phyloP scores from a whole-genome alignment of 1,140 invertebrate species.

The Drosophila ficusphila region DNA sequence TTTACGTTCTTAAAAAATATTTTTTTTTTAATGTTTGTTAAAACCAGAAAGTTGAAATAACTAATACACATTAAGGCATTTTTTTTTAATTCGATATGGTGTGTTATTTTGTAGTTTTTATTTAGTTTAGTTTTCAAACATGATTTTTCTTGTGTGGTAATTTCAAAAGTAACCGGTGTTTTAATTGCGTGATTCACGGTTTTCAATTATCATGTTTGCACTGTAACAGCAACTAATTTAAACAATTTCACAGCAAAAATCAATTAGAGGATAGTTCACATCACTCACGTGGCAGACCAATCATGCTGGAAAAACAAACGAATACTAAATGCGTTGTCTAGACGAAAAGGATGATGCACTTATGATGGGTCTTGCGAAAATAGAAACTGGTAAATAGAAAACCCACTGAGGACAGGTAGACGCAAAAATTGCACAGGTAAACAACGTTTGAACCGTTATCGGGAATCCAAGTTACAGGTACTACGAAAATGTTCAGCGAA shows the following conservation, averaged over 20 bases:
- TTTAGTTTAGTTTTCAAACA: no score
- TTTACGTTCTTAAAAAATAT: no score
- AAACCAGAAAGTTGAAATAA: no score
- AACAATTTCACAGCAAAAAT: constrained; percentile 33
- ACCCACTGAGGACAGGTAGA: constrained; percentile 10
- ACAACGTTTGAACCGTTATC: constrained; percentile 24
- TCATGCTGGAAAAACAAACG: constrained; percentile 46
- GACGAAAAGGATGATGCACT: constrained; percentile 29
- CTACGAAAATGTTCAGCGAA: constrained; percentile 18
- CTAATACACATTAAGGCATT: no score
- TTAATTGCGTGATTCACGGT: no score
- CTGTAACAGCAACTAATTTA: constrained; percentile 34
- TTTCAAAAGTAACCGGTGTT: no score
- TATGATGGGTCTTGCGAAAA: constrained; percentile 19
- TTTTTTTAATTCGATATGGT: no score
- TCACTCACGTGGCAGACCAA: constrained; percentile 74
- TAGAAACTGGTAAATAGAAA: constrained; percentile 3
- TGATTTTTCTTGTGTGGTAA: no score
- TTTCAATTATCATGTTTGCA: neutral
- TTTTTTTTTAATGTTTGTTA: no score
- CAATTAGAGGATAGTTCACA: constrained; percentile 37
- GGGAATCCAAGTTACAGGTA: constrained; percentile 49
- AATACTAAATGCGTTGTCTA: constrained; percentile 39
- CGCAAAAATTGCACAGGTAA: constrained; percentile 19
- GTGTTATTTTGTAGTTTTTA: no score